A percentile compares a stretch with the other conserved stretches of the same genome.
These are phyloP conservation scores for Crioceris asparagi DNA, from an alignment of 2,888 invertebrate genomes.

Conservation along the genomic window DNA sequence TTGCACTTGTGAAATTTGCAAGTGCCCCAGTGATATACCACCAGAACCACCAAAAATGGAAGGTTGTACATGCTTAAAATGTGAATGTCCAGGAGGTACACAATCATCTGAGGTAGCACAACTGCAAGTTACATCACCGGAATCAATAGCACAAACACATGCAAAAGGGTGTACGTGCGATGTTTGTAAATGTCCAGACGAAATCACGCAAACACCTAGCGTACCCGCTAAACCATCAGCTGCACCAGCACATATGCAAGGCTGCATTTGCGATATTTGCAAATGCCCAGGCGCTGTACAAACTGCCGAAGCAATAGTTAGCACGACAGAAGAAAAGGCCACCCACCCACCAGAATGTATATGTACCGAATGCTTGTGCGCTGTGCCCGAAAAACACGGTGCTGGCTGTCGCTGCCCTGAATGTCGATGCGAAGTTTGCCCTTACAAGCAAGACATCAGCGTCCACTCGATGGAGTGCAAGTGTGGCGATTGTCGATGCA, in stretches of 20 bases:
- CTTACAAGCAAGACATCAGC: not conserved
- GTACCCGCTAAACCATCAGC: not conserved
- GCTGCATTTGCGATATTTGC: slow-evolving; percentile 4
- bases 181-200: slow-evolving; percentile 5
- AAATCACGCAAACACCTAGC: not conserved
- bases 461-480: slow-evolving; percentile 4
- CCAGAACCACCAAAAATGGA: too few species aligned
- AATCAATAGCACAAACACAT: too few species aligned
- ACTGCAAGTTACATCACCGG: too few species aligned
- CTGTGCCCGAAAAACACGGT: not conserved
- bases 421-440: slow-evolving; percentile 10
- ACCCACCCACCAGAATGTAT: slow-evolving; percentile 13
- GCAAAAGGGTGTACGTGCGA: slow-evolving; percentile 6
- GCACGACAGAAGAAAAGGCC: slow-evolving; percentile 5
- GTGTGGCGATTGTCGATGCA: slow-evolving; percentile 3
- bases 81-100: not conserved
- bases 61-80: not conserved
- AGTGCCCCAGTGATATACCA: slow-evolving; percentile 6
- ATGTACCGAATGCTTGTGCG: slow-evolving; percentile 14
- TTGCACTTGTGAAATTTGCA: slow-evolving; percentile 7
- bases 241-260: not conserved
- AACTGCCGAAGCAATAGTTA: slow-evolving; percentile 1
- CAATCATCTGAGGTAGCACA: too few species aligned
- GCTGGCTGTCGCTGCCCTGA: slow-evolving; percentile 10
- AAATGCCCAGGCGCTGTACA: slow-evolving; percentile 3